Evolutionary conservation across 2,113 vertebrate genomes (phyloP).

Genomic region (Spea bombifrons): DNA sequence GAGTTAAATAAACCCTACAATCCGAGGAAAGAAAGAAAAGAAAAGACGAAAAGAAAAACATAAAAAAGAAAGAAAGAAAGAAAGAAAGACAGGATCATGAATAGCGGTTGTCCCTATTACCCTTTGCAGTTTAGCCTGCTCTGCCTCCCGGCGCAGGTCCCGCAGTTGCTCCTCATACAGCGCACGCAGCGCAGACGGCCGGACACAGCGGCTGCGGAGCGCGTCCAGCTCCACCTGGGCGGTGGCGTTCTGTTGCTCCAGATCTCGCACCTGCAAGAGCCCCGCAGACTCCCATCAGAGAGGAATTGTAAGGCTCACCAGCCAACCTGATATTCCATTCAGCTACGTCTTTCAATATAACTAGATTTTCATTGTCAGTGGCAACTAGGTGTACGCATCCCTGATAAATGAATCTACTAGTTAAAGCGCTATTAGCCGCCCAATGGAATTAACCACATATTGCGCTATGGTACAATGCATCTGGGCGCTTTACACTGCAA

Average conservation of each 20-base stretch:
- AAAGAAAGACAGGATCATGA: background rate
- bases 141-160: slow-evolving; percentile 62
- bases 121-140: slow-evolving; percentile 64
- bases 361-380: too few species aligned
- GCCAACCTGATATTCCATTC: too few species aligned
- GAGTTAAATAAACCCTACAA: background rate
- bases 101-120: slow-evolving; percentile 47
- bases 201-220: slow-evolving; percentile 58
- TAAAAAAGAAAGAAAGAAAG: background rate
- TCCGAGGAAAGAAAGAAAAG: background rate
- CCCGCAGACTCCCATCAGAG: background rate
- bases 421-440: too few species aligned
- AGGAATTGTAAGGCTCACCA: too few species aligned
- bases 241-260: slow-evolving; percentile 62
- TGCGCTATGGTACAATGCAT: too few species aligned
- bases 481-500: too few species aligned
- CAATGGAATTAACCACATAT: too few species aligned
- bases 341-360: too few species aligned
- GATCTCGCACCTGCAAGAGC: slow-evolving; percentile 62
- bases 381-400: too few species aligned
- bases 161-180: slow-evolving; percentile 66
- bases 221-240: slow-evolving; percentile 61
- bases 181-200: slow-evolving; percentile 57
- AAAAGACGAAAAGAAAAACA: background rate
- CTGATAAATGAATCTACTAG: too few species aligned